Conservation (phyloP, 2,113 vertebrate genomes). For the Mugil cephalus region DNA sequence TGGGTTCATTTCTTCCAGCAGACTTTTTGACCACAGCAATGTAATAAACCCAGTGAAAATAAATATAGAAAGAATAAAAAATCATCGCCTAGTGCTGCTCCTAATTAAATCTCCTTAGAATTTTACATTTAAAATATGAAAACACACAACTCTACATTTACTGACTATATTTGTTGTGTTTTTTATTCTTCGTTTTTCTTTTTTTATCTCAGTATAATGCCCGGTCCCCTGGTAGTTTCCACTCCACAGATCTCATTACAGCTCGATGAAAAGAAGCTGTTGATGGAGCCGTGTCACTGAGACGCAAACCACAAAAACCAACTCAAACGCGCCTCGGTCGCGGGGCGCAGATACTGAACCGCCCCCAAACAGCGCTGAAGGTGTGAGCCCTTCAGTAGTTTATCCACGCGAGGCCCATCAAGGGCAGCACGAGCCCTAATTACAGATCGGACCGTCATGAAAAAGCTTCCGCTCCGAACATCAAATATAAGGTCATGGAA, state of each 20-base stretch:
- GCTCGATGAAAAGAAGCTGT: constrained; percentile 30
- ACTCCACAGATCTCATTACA: constrained; percentile 27
- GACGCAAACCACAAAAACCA: constrained; percentile 44
- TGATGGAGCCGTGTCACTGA: constrained; percentile 58
- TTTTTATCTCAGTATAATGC: background rate
- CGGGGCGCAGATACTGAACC: constrained; percentile 24
- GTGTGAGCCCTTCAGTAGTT: constrained; percentile 65
- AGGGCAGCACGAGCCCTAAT: constrained; percentile 71
- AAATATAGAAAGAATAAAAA: no score
- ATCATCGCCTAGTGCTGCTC: no score
- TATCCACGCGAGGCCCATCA: constrained; percentile 64
- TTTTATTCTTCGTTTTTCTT: no score
- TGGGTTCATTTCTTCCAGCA: no score
- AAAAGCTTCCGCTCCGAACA: constrained; percentile 74
- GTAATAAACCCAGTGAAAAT: no score
- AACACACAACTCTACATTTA: no score
- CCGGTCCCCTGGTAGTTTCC: background rate
- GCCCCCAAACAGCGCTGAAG: constrained; percentile 48
- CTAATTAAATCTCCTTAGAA: no score
- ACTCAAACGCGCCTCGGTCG: constrained; percentile 36
- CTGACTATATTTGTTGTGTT: no score
- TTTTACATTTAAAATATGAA: no score
- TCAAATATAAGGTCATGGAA: constrained; percentile 69
- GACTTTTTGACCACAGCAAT: no score
- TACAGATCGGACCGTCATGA: constrained; percentile 71